These are phyloP conservation scores for Corticium candelabrum DNA, from an alignment of 37 sponge, comb jelly and placozoan species.

Conservation along the genomic window DNA sequence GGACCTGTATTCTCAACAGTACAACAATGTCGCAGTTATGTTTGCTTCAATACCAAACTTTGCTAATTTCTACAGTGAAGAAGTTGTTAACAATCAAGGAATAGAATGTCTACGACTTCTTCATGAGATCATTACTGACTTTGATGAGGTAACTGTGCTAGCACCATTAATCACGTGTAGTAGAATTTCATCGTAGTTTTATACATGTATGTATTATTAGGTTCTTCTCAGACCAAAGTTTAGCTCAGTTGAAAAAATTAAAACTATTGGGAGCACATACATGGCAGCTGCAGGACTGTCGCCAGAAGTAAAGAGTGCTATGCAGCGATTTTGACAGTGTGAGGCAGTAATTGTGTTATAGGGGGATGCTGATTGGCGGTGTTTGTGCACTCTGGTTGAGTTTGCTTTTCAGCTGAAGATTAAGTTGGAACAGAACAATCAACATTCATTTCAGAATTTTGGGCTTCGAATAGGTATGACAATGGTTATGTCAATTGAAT, in stretches of 20 bases:
- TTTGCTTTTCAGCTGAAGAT: slow-evolving; percentile 65
- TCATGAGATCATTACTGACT: slow-evolving; percentile 27
- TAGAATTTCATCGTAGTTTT: too few relatives aligned
- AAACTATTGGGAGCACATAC: slow-evolving; percentile 76
- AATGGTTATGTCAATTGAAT: too few relatives aligned
- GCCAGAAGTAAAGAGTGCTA: too few relatives aligned
- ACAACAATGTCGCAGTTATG: slow-evolving; percentile 81
- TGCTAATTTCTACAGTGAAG: slow-evolving; percentile 37
- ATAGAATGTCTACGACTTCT: slow-evolving; percentile 25
- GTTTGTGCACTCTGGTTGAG: slow-evolving; percentile 44
- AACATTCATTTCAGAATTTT: slow-evolving; percentile 24
- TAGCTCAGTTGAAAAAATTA: slow-evolving; percentile 59
- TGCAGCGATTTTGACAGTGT: too few relatives aligned
- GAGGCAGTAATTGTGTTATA: too few relatives aligned
- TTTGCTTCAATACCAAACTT: slow-evolving; percentile 88
- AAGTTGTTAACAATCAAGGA: slow-evolving; percentile 15
- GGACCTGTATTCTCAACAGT: slow-evolving; percentile 72
- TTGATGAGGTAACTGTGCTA: too few relatives aligned
- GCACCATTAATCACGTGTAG: too few relatives aligned
- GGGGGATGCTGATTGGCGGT: not conserved
- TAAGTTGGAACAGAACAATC: slow-evolving; percentile 53
- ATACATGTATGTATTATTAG: slow-evolving; percentile 3
- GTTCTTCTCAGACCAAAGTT: slow-evolving; percentile 40
- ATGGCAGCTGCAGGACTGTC: slow-evolving; percentile 73
- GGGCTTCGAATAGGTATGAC: slow-evolving; percentile 23